Evolutionary conservation across 53 echinoderm and acorn worm species (phyloP).

Genomic region (Holothuria leucospilota): DNA sequence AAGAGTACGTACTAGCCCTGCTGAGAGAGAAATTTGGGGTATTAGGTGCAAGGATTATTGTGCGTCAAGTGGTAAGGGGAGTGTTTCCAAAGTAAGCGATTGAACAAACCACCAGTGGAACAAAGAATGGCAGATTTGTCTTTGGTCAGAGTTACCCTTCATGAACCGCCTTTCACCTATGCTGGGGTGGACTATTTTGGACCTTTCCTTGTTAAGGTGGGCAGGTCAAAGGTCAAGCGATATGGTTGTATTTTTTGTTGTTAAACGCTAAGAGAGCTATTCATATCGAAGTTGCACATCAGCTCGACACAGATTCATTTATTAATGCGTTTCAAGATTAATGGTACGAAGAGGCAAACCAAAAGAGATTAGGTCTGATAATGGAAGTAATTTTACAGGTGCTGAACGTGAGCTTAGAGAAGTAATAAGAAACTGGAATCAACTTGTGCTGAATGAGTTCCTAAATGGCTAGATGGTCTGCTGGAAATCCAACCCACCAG

Average conservation of each 20-base stretch:
- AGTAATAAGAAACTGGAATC: no score
- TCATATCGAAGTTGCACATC: constrained; percentile 45
- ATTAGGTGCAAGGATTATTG: no score
- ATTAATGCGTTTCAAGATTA: constrained; percentile 31
- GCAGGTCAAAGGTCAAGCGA: constrained; percentile 45
- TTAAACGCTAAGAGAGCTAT: constrained; percentile 31
- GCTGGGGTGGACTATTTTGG: constrained; percentile 64
- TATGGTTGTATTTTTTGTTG: constrained; percentile 62
- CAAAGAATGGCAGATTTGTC: constrained; percentile 57
- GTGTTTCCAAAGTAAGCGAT: constrained; percentile 44
- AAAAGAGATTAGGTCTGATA: constrained; percentile 38
- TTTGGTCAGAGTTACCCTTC: constrained; percentile 42
- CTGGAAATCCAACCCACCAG: no score
- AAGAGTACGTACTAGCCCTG: no score
- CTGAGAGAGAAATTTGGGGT: no score
- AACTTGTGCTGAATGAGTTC: no score
- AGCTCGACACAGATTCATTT: constrained; percentile 53
- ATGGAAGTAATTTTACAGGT: constrained; percentile 57
- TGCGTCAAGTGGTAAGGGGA: constrained; percentile 33
- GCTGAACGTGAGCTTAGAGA: constrained; percentile 49
- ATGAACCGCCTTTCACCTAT: constrained; percentile 48
- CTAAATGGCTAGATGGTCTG: no score
- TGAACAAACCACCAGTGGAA: constrained; percentile 15
- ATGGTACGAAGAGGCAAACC: constrained; percentile 34
- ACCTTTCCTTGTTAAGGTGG: constrained; percentile 53